phyloP scores from a whole-genome alignment of 2,797 vertebrate species.

The Benthosema pterotum region DNA sequence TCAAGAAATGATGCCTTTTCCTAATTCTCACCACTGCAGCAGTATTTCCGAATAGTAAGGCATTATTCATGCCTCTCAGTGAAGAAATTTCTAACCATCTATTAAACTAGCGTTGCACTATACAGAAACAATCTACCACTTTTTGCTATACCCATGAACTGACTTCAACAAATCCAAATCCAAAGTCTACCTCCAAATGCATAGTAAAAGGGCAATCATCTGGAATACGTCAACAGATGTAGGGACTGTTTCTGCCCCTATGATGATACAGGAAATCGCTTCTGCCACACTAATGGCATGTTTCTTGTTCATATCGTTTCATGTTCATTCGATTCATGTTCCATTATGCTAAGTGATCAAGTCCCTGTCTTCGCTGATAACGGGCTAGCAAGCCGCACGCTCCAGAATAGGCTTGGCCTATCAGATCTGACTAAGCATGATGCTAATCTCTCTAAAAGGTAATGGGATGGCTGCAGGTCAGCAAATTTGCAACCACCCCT shows the following conservation, averaged over 20 bases:
- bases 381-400: slow-evolving; percentile 64
- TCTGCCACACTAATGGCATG: slow-evolving; percentile 56
- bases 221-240: not conserved
- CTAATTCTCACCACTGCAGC: too few species aligned
- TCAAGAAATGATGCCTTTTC: too few species aligned
- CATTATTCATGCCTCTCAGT: not conserved
- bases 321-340: slow-evolving; percentile 68
- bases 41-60: too few species aligned
- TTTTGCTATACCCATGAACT: not conserved
- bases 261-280: slow-evolving; percentile 55
- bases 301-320: slow-evolving; percentile 49
- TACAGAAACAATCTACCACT: slow-evolving; percentile 8
- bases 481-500: slow-evolving; percentile 30
- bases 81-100: not conserved
- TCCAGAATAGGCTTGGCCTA: slow-evolving; percentile 54
- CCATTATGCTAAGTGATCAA: slow-evolving; percentile 75
- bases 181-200: not conserved
- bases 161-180: slow-evolving; percentile 6
- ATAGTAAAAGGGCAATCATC: not conserved
- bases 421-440: slow-evolving; percentile 75
- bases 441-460: slow-evolving; percentile 76
- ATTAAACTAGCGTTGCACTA: not conserved
- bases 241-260: slow-evolving; percentile 61
- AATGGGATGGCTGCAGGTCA: slow-evolving; percentile 59
- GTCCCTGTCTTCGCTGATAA: slow-evolving; percentile 70